Evolutionary conservation across 2,888 invertebrate genomes (phyloP).

Genomic region (Salticus scenicus): DNA sequence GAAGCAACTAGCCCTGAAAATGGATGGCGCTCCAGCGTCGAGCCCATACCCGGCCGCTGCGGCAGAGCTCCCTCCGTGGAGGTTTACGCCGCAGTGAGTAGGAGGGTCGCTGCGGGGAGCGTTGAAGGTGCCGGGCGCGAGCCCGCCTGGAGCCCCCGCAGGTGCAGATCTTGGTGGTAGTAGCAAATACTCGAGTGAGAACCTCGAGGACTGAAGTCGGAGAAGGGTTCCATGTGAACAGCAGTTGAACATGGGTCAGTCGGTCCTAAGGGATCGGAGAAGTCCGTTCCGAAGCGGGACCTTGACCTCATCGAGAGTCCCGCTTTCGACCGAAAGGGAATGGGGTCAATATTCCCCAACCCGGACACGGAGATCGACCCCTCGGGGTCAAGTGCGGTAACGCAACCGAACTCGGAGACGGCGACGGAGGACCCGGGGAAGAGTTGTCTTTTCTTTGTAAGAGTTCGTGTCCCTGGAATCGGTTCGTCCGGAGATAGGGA

Average conservation of each 20-base stretch:
- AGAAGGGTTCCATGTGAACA: slow-evolving; percentile 80
- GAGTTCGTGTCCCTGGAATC: slow-evolving; percentile 76
- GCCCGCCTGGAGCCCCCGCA: neutral
- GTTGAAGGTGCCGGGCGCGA: slow-evolving; percentile 79
- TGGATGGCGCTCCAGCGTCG: too few relatives aligned
- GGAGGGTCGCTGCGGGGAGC: too few relatives aligned
- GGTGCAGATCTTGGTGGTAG: slow-evolving; percentile 4
- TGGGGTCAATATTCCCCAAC: slow-evolving; percentile 49
- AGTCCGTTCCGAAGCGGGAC: slow-evolving; percentile 79
- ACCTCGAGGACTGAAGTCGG: slow-evolving; percentile 70
- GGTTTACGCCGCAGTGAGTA: too few relatives aligned
- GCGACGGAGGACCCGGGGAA: slow-evolving; percentile 75
- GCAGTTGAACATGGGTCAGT: slow-evolving; percentile 77
- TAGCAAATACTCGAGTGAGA: slow-evolving; percentile 77
- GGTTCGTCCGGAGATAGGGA: slow-evolving; percentile 76
- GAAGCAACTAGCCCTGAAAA: too few relatives aligned
- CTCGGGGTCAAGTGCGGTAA: slow-evolving; percentile 73
- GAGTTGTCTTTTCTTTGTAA: slow-evolving; percentile 59
- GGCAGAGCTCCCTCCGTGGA: too few relatives aligned
- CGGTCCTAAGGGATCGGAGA: slow-evolving; percentile 75
- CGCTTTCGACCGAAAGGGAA: slow-evolving; percentile 1
- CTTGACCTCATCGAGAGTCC: too few relatives aligned
- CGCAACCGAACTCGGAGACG: slow-evolving; percentile 76
- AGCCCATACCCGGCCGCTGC: too few relatives aligned
- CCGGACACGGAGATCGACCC: slow-evolving; percentile 74